Conservation (phyloP, 1,140 invertebrate genomes). For the Grapholita molesta region DNA sequence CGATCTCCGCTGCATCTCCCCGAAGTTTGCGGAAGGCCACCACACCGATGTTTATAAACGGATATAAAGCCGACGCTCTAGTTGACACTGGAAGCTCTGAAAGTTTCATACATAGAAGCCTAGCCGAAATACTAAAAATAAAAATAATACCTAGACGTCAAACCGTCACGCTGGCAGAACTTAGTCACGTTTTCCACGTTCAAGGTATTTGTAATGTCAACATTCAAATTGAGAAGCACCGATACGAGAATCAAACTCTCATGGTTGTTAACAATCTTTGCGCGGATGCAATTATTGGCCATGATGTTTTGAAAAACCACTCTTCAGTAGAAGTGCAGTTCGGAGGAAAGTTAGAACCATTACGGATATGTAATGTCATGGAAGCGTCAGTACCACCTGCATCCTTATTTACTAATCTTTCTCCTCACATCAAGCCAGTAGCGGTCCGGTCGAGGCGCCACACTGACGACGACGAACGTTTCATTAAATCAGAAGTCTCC, state of each 20-base stretch:
- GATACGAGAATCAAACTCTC: constrained; percentile 16
- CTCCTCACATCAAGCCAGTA: not conserved
- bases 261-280: constrained; percentile 22
- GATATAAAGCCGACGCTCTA: constrained; percentile 17
- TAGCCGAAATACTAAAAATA: constrained; percentile 17
- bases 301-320: not conserved
- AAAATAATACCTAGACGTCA: constrained; percentile 21
- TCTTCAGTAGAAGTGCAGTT: not conserved
- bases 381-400: constrained; percentile 4
- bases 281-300: constrained; percentile 24
- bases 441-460: not conserved
- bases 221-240: not conserved
- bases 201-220: not conserved
- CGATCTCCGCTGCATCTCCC: constrained; percentile 17
- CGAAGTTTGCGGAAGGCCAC: constrained; percentile 17
- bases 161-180: constrained; percentile 19
- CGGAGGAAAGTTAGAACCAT: not conserved
- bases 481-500: not conserved
- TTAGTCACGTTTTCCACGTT: constrained; percentile 18
- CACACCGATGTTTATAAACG: constrained; percentile 3
- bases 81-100: constrained; percentile 26
- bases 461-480: not conserved
- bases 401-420: constrained; percentile 5
- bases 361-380: not conserved
- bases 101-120: constrained; percentile 23